Evolutionary conservation across 1,140 invertebrate genomes (phyloP).

Genomic region (Megalopta genalis): DNA sequence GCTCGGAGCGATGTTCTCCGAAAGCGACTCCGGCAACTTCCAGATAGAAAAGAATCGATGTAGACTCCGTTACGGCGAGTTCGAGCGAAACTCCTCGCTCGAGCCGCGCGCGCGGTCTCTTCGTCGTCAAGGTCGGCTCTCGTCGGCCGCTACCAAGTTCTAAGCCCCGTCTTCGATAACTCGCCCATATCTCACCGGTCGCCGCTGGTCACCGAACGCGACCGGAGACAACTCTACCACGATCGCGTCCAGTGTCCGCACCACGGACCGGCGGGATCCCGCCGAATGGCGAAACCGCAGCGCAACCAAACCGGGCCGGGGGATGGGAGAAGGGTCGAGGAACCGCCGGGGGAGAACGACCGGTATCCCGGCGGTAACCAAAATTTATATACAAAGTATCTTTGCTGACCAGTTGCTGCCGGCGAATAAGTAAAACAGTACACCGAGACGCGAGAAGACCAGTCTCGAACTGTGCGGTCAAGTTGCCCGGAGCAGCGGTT

Average conservation of each 20-base stretch:
- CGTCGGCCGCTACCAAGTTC: not conserved
- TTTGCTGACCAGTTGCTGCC: constrained; percentile 65
- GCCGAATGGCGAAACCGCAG: constrained; percentile 52
- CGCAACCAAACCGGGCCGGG: constrained; percentile 37
- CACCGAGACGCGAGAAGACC: constrained; percentile 60
- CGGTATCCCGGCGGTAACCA: constrained; percentile 58
- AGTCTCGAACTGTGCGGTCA: constrained; percentile 15
- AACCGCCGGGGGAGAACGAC: constrained; percentile 13
- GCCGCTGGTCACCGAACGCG: constrained; percentile 37
- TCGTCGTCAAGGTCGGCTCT: not conserved
- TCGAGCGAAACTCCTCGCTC: no score
- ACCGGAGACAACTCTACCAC: constrained; percentile 47
- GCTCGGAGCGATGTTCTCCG: no score
- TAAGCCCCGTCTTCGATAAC: constrained; percentile 41
- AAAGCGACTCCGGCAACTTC: no score
- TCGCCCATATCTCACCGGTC: constrained; percentile 44
- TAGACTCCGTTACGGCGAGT: no score
- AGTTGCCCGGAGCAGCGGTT: constrained; percentile 49
- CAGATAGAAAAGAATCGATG: no score
- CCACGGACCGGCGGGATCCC: not conserved
- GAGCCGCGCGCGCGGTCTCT: no score
- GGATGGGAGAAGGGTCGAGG: not conserved
- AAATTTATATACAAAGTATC: constrained; percentile 80
- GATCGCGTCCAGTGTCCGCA: constrained; percentile 31
- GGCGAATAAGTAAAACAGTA: constrained; percentile 76